Base-by-base conservation (phyloP, 1,140 invertebrate genomes). In the Hypsibius dujardini region DNA sequence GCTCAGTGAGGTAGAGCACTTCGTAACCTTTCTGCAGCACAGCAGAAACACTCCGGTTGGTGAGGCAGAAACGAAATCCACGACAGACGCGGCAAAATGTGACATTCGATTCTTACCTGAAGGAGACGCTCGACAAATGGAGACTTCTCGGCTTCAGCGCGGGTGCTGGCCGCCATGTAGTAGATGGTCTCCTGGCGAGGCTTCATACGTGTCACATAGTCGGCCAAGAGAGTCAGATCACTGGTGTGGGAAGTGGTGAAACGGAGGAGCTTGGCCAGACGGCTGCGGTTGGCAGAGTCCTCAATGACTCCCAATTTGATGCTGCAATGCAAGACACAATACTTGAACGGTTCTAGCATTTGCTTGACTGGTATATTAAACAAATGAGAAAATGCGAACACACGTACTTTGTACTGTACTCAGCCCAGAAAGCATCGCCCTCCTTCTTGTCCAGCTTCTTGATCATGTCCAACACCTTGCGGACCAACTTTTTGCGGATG, bases 281-380 rank as follows among this genome's bases (percentile, higher is more conserved):
- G 86, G 12, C 90, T 92, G 71, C 95, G 85, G 82, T 99, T 99
- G 70, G 89, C 87, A 40, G 93, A 87, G 82, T 99, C 96, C 82
- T 99, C 96, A 84, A 98, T 95, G 42, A 96, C 86, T 62, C 96
- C 95, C 72, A 98, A 81, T 82, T 98, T 98, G 74, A 95, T 89
- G 80, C 86, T 88, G 77, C 56, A 75, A 76, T 70, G 71, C 70
- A 73, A 71, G 72, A 59, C 46, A 72, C 7, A 14, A 42, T 74
- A 71, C 47, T 28, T 28, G 28, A 28, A 28, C 28, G 28, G 28
- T 28, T 28, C 28, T 28, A 28, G 28, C 28, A 28, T 28, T 28
- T 28, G 28, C 28, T 28, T 28, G 28, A 71, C 42, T 15, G 40
- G 72, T 47, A 15, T 67, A 2, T 70, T 40, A 73, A 75, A 47